Evolutionary conservation across 2,113 vertebrate species (phyloP).

Genomic region (Danio rerio): GRCz12tu NC_133197.1:40921501-40922000

Average conservation of each 20-base stretch:
- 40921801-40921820: too few species aligned
- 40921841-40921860: too few species aligned
- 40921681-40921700: background rate
- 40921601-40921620: background rate
- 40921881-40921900: too few species aligned
- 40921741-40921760: background rate
- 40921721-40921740: background rate
- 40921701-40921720: background rate
- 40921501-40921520: slow-evolving; percentile 23
- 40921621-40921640: background rate
- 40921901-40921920: too few species aligned
- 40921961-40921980: too few species aligned
- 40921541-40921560: background rate
- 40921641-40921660: background rate
- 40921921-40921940: too few species aligned
- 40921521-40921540: slow-evolving; percentile 15
- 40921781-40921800: too few species aligned
- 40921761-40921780: too few species aligned
- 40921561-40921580: background rate
- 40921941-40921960: too few species aligned
- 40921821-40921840: too few species aligned
- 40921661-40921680: background rate
- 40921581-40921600: background rate
- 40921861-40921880: too few species aligned
- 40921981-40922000: too few species aligned